A percentile compares a stretch with the other conserved stretches of the same genome.
Evolutionary conservation across 2,113 vertebrate species (phyloP).

Genomic region (Odocoileus virginianus): DNA sequence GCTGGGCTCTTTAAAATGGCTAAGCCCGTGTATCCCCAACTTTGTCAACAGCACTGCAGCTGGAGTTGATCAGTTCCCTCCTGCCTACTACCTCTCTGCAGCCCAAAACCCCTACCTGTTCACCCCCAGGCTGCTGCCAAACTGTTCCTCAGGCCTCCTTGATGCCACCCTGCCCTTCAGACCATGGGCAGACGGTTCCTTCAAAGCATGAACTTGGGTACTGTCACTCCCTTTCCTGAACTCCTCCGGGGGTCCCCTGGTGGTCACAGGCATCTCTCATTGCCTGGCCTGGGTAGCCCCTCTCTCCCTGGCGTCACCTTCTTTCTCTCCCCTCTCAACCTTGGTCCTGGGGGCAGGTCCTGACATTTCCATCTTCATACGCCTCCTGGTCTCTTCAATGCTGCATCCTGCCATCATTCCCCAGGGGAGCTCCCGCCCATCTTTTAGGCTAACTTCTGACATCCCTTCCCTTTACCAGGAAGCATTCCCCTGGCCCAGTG

Average conservation of each 20-base stretch:
- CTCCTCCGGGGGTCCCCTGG: rapidly evolving
- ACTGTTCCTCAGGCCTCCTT: rapidly evolving
- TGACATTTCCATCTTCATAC: neutral
- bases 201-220: too few relatives aligned
- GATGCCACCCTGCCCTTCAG: rapidly evolving
- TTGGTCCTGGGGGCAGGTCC: neutral
- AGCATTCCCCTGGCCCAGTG: neutral
- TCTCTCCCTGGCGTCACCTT: neutral
- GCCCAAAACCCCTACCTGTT: rapidly evolving
- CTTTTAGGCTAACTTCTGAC: neutral
- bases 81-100: rapidly evolving
- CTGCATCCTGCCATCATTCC: rapidly evolving
- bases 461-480: neutral
- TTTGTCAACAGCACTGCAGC: rapidly evolving
- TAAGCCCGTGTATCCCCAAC: neutral
- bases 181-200: rapidly evolving
- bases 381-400: rapidly evolving
- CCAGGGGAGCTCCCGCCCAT: neutral
- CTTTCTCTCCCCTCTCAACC: neutral
- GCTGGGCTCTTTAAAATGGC: neutral
- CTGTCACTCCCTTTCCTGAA: rapidly evolving
- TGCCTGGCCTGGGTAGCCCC: neutral
- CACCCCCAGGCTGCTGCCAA: rapidly evolving
- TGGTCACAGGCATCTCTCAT: too few relatives aligned
- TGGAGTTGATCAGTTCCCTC: neutral